Percentiles rank a stretch among this genome's conserved stretches.
Evolutionary conservation across 2,797 vertebrate species (phyloP).

Genomic region (Phalloptychus januarius): DNA sequence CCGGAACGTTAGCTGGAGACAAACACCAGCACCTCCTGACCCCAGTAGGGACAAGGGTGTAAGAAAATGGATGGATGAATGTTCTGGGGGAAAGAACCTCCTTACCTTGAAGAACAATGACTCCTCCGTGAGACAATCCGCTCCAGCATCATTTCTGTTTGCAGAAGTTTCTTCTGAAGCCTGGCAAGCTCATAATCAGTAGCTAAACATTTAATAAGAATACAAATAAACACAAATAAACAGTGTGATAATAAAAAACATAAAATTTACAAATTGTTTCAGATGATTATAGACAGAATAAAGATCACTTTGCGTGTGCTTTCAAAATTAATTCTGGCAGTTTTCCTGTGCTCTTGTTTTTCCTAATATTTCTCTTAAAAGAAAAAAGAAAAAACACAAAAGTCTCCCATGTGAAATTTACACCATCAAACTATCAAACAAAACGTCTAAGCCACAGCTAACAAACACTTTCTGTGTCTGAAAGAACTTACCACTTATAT

Average conservation of each 20-base stretch:
- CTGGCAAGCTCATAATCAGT: slow-evolving; percentile 86
- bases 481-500: slow-evolving; percentile 82
- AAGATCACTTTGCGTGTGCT: background rate
- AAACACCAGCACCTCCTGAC: no score
- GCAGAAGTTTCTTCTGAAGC: slow-evolving; percentile 88
- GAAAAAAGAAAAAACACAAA: background rate
- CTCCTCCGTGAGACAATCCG: slow-evolving; percentile 85
- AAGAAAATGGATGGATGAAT: no score
- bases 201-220: slow-evolving; percentile 38
- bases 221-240: slow-evolving; percentile 11
- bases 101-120: slow-evolving; percentile 82
- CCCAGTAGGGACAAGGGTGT: no score
- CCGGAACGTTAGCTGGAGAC: no score
- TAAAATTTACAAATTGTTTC: background rate
- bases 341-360: background rate
- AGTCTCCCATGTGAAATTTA: background rate
- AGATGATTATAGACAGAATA: background rate
- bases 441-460: background rate
- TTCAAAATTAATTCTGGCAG: background rate
- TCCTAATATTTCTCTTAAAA: background rate
- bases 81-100: background rate
- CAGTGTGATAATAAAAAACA: background rate
- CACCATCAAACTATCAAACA: background rate
- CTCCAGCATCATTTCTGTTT: slow-evolving; percentile 90
- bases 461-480: background rate